Evolutionary conservation across 2,113 vertebrate genomes (phyloP), one percentile per base, ranked within the genome.

Genomic region (Canis aureus): DNA sequence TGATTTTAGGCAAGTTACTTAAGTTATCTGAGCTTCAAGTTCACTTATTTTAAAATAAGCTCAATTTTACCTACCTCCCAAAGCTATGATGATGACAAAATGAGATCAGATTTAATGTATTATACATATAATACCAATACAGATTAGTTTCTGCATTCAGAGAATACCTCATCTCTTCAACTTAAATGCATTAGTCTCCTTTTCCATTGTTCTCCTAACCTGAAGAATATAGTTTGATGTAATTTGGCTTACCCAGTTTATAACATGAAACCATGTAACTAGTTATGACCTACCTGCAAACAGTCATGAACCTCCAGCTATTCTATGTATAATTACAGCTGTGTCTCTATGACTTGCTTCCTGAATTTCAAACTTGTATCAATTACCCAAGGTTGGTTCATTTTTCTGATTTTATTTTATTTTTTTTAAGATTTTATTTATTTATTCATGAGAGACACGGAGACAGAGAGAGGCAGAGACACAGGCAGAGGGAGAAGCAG

Each of bases 331-430:
- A 32, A 67, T 38, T 2, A n/a, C n/a, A 60, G 94, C 23, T 64
- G 0, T 73, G 32, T 43, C 69, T 49, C 12, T 79, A 71, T 69
- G 22, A 76, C 60, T 71, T 83, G 15, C 29, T 84, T 49, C 73
- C 55, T 62, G 8, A 85, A 95, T 82, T 85, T 89, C 22, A 87
- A 89, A 93, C 38, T 95, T 71, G 38, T 53, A 94, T 62, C 80
- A 95, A 78, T 92, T 87, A 67, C 38, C 22, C 23, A 67, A 55
- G 11, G 11, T 19, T 71, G 80, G 16, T 62, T 69, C 43, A 62
- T 73, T 81, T 74, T 12, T 82, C 23, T 92, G 32, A 64, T 91
- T 91, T 91, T 80, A 38, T 43, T 43, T 43, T 43, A 43, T 43
- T 43, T 43, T 43, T 43, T 43, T 43, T 43, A 43, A 43, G 43